Base-by-base conservation (phyloP, 37 sponge, comb jelly and placozoan species). In the Chondrilla cf. caribensis region DNA sequence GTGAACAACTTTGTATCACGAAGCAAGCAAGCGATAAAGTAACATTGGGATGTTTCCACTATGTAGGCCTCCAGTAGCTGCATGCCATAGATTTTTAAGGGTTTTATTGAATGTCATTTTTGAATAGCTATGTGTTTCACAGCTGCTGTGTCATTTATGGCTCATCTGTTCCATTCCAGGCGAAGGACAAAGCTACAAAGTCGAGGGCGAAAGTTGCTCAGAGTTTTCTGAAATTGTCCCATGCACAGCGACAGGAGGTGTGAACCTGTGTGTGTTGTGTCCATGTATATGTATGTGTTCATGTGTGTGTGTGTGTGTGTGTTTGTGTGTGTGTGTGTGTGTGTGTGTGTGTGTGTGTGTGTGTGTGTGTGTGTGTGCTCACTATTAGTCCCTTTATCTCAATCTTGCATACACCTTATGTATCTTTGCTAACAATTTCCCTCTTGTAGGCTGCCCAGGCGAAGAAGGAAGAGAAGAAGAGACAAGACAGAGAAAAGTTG, bases 191-290 rank as follows among this genome's bases (percentile, higher is more conserved):
- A 44, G 94, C 86, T 11, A 11, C 37, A 26, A 90, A 86, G 77
- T 80, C 85, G 39, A 54, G 94, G 6, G 40, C 37, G 0, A 62
- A 54, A 59, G 90, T 93, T 17, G 70, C 79, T 33, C 81, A 82
- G 15, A 54, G 41, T n/a, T 33, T 79, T 33, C 73, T 85, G 43
- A 93, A 90, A 79, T 77, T 86, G 70, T 78, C 78, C 31, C 94
- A 93, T 55, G 37, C 77, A 19, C 91, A 93, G 86, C 33, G 94
- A 68, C 91, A 93, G 57, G 91, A 93, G 90, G 87, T 86, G 36
- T 15, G 64, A 19, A 15, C 15, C 6, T 62, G 64, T 29, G 29
- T 29, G 29, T 62, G 64, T 28, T 11, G 51, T 47, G 11, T 47
- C 9, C 11, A 47, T 47, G 51, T 47, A 47, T 11, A n/a, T 47